Base-by-base conservation (phyloP, 2,888 invertebrate species). In the Aporophyla lueneburgensis region DNA sequence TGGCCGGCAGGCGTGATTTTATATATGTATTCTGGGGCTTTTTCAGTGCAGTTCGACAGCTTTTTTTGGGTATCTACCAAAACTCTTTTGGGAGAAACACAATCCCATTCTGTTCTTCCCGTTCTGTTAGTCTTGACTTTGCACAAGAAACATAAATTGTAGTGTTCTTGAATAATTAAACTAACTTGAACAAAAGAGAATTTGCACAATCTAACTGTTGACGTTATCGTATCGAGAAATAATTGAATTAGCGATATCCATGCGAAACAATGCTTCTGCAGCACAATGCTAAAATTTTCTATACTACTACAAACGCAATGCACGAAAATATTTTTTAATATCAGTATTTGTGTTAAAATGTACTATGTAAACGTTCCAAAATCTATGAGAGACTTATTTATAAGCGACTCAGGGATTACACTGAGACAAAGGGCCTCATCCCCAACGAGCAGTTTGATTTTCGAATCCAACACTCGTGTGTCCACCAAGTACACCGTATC, bases 221-320 rank as follows among this genome's bases (percentile, higher is more conserved):
- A 27, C 70, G 78, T 83, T 72, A 79, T 84, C 84, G 65, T 27
- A 56, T 58, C 33, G 46, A 66, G 69, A 84, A 81, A 73, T 72
- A 84, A 83, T 83, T 78, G 65, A 73, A 40, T 73, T 33, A 46
- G 43, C 74, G 61, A 72, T 54, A 72, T 62, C 33, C 53, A 16
- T 33, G 62, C 14, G 33, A 62, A 46, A 24, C 27, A 62, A 74
- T 62, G 7, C 24, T n/a, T 53, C 27, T 24, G 24, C 6, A 66
- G 16, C 21, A 27, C 19, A 33, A 46, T 62, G 43, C 10, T 43
- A 33, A 33, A 33, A 33, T 49, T 43, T 40, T 71, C 16, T 71
- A 21, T 67, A 54, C n/a, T 24, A 46, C 21, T 59, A 58, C 21
- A 14, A 5, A 21, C 9, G 59, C 59, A 58, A 53, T 5, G 21